Evolutionary conservation across 1,140 invertebrate genomes (phyloP), one percentile per base, ranked within the genome.

Genomic region (Adelges cooleyi): DNA sequence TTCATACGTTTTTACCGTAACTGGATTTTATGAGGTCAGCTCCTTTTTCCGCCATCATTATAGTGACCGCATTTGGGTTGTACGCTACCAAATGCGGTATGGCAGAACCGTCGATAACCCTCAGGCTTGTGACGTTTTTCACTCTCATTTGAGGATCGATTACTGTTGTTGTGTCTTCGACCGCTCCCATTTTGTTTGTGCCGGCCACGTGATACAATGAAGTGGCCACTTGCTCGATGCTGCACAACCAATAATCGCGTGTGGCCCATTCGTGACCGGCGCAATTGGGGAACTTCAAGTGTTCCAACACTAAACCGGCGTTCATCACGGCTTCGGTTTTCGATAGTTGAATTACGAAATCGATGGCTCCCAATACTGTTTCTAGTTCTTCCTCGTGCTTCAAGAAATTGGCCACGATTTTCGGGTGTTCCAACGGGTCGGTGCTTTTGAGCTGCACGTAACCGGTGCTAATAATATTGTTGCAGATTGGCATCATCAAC

Each of bases 241-340:
- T 78, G 74, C 89, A 92, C 18, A 80, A 80, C 77, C 86, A 89
- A 71, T 90, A 92, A 10, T 74, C 78, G 68, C 85, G 81, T 1
- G 80, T 81, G 33, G 80, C 81, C 69, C 82, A 82, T 0, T 76
- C 71, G 50, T 80, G 79, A 25, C 82, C 77, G 62, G 78, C 74
- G 68, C 79, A 80, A 4, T 71, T 73, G n/a, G 82, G 79, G 10
- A 88, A 76, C 13, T 80, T 80, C 1, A 80, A 76, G 3, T 81
- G 77, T 67, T 83, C 81, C 11, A 89, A 66, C 66, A 78, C 79
- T 0, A 82, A 74, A 17, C 80, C 77, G n/a, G 72, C 73, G 17
- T 71, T 69, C 56, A 71, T 69, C 48, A 77, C 72, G 1, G 73
- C 27, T 48, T 67, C 53, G 18, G 72, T 72, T 33, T 73, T 68